Base-by-base conservation (phyloP, 2,113 vertebrate species). In the Plectropomus leopardus region DNA sequence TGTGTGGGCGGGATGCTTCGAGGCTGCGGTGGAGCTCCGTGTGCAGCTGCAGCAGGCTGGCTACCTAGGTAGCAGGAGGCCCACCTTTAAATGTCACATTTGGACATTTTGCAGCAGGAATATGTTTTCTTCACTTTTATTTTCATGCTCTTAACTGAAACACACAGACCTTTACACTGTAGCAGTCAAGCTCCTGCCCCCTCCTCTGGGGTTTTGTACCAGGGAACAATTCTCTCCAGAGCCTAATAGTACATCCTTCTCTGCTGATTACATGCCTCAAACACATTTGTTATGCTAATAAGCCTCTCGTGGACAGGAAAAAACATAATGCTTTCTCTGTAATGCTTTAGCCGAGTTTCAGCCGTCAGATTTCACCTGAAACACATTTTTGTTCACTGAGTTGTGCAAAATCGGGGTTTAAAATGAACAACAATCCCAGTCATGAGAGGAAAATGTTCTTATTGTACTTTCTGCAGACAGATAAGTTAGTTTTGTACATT, bases 1-100 rank as follows among this genome's bases (percentile, higher is more conserved):
- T 71, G 77, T 51, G 84, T 77, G 80, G 88, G 89, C 14, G 85
- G 77, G 68, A 72, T 80, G 81, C 69, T 72, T 21, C 19, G 45
- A 72, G 77, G 53, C 55, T 23, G 50, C 5, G 24, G 48, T 24
- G 65, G 24, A 61, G 77, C 72, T 71, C 36, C 60, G 15, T 72
- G 61, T 74, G 55, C 72, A 57, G 84, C 83, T 81, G 67, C 42
- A 59, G 68, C 78, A 32, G 80, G 26, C 23, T 75, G 63, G 51
- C 21, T 58, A n/a, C 48, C 42, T 68, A 78, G 61, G 72, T 47
- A 82, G 76, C 81, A 66, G 60, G 16, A 72, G 32, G n/a, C 44
- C 14, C 69, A 65, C 16, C 36, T 80, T 78, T 71, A 61, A 75
- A 82, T 69, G 47, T 77, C 60, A 61, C 1, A 57, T 71, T 19